Evolutionary conservation across 2,113 vertebrate genomes (phyloP), one percentile per base, ranked within the genome.

Genomic region (Trematocara stigmaticum): DNA sequence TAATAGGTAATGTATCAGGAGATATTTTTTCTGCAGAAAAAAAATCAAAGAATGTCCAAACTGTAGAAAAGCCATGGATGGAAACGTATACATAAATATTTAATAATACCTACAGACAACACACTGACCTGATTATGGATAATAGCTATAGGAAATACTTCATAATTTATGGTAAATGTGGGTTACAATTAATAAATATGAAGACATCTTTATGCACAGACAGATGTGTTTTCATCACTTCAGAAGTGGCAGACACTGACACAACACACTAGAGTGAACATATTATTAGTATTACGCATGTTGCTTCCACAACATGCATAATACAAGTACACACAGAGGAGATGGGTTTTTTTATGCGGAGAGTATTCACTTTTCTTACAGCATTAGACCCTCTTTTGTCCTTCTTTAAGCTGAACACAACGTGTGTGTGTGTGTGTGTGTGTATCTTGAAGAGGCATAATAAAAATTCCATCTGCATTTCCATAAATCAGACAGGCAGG

Each of bases 381-480:
- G 88, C 79, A 52, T 89, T 87, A 89, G 83, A 92, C 52, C 89
- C 86, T 88, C 82, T 71, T 91, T 91, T 89, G 89, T 92, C 84
- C 89, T 87, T 82, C 64, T 49, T 79, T 66, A 57, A 81, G 52
- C 79, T 56, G 26, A 74, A 79, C 10, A 56, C 6, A 23, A 78
- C 23, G 12, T 16, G 52, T 29, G 49, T 61, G 57, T 85, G 76
- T 59, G 81, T 64, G 81, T 66, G 53, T 13, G 52, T 12, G 49
- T 10, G 51, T n/a, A 5, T 47, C 55, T 40, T 56, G 42, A 79
- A 71, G 82, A 87, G 76, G 86, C 16, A 47, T 88, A 90, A 92
- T 92, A 92, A 84, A 88, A 93, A 88, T 64, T 86, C 61, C 80
- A 90, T 93, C 88, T 92, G 80, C 85, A 91, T 93, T 93, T 91